Conservation (phyloP, 2,113 vertebrate species). For the Alouatta palliata region DNA sequence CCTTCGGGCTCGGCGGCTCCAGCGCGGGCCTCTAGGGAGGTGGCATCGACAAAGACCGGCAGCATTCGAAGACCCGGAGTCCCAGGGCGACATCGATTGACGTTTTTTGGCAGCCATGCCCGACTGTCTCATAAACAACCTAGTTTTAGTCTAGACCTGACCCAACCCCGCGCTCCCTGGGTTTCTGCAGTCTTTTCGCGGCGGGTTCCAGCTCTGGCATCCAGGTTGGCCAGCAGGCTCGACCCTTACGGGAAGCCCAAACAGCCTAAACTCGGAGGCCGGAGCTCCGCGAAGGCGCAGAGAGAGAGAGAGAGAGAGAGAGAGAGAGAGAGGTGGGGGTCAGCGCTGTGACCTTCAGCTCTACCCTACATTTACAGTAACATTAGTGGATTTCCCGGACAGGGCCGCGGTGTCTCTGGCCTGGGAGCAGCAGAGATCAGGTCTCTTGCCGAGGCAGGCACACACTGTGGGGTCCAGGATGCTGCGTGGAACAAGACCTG, state of each 20-base stretch:
- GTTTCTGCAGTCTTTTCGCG: not conserved
- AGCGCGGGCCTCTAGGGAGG: not conserved
- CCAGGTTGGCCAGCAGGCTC: not conserved
- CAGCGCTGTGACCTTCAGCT: not conserved
- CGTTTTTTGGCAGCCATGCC: not conserved
- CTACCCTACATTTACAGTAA: not conserved
- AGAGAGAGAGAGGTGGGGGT: no score
- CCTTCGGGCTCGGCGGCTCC: rapidly evolving
- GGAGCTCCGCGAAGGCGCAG: rapidly evolving
- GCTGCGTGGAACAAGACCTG: no score
- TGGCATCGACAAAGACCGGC: not conserved
- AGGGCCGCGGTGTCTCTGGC: not conserved
- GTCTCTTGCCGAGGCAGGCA: not conserved
- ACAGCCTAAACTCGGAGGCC: not conserved
- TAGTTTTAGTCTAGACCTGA: not conserved
- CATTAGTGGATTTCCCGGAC: not conserved
- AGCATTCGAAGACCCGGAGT: not conserved
- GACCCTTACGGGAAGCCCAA: not conserved
- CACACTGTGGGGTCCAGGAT: rapidly evolving
- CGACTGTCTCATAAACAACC: no score
- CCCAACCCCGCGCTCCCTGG: rapidly evolving
- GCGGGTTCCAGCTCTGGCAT: rapidly evolving
- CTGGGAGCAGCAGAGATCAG: no score
- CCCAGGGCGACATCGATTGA: not conserved
- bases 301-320: not conserved